Conservation (phyloP, 2,113 vertebrate genomes). For the Pygoscelis adeliae region DNA sequence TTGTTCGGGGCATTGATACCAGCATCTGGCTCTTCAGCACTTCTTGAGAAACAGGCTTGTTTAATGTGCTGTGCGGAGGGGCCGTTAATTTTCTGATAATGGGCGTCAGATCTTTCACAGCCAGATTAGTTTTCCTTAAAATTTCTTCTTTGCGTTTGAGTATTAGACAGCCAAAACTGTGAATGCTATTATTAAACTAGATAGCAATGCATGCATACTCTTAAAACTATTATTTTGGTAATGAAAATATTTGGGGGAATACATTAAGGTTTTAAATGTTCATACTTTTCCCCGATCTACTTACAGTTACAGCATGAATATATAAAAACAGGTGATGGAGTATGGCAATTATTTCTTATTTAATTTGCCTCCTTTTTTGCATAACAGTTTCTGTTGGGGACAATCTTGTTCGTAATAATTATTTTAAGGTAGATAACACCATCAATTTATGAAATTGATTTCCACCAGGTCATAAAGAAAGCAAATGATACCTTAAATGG, state of each 20-base stretch:
- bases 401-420: background rate
- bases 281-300: background rate
- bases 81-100: fast-evolving
- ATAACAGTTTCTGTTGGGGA: background rate
- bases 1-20: background rate
- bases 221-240: background rate
- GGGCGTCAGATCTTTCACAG: background rate
- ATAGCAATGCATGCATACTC: background rate
- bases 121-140: background rate
- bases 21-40: background rate
- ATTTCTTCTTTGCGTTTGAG: background rate
- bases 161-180: background rate
- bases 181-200: background rate
- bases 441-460: background rate
- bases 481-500: conserved; percentile 96
- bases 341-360: background rate
- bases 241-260: background rate
- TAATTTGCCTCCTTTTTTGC: background rate
- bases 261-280: background rate
- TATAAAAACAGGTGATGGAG: background rate
- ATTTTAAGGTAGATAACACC: background rate
- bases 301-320: background rate
- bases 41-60: background rate
- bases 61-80: background rate
- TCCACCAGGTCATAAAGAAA: conserved; percentile 92